These are phyloP conservation scores for Protobothrops flavoviridis DNA, from an alignment of 2,113 vertebrate species.

Conservation along the genomic window DNA sequence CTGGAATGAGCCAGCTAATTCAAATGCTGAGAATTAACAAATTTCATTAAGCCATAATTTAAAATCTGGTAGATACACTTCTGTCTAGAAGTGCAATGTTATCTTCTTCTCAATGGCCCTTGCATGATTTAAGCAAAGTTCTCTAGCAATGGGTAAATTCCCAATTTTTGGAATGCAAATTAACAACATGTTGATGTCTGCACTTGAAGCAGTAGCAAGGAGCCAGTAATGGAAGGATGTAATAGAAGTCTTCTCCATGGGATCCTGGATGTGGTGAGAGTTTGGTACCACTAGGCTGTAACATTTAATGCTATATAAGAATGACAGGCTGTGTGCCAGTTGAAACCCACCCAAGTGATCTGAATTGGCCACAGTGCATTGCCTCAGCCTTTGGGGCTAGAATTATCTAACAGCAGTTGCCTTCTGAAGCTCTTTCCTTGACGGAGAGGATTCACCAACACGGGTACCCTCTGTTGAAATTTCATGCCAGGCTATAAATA, in stretches of 20 bases:
- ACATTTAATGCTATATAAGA: neutral
- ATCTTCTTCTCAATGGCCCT: neutral
- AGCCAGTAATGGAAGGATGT: neutral
- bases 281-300: neutral
- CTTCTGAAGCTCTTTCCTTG: neutral
- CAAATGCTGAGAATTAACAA: neutral
- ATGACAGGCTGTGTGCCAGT: neutral
- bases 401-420: neutral
- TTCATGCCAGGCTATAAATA: neutral
- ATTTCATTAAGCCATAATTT: neutral
- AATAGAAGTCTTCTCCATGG: neutral
- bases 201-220: neutral
- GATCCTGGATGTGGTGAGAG: too few species aligned
- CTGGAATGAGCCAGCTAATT: neutral
- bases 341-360: neutral
- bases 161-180: neutral
- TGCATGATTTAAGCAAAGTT: neutral
- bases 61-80: neutral
- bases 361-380: neutral
- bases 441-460: neutral
- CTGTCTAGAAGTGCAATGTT: neutral
- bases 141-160: neutral
- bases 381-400: neutral
- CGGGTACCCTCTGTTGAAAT: neutral
- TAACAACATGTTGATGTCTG: neutral